These are phyloP conservation scores for Cheilosia impressa DNA, from an alignment of 2,888 invertebrate genomes.

Conservation along the genomic window DNA sequence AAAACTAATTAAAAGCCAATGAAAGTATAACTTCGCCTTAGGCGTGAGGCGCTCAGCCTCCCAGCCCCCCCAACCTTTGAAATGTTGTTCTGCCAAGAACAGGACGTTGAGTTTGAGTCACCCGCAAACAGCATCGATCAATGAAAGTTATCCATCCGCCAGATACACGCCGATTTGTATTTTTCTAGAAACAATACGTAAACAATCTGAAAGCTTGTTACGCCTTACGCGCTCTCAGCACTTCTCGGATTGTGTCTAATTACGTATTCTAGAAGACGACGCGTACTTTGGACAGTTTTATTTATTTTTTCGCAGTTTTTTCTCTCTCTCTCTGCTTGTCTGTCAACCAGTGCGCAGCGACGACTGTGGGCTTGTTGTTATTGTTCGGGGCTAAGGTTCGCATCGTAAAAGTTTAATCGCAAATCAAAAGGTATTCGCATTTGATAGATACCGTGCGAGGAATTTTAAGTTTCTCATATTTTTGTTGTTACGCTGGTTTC, in stretches of 20 bases:
- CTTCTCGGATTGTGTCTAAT: constrained; percentile 58
- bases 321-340: constrained; percentile 4
- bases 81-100: constrained; percentile 45
- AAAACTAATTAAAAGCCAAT: constrained; percentile 71
- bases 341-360: constrained; percentile 18
- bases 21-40: constrained; percentile 59
- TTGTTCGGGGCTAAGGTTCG: constrained; percentile 28
- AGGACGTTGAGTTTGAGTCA: constrained; percentile 51
- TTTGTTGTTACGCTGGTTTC: neutral
- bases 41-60: neutral
- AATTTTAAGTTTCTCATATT: constrained; percentile 35
- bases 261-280: constrained; percentile 64
- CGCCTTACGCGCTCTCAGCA: constrained; percentile 22
- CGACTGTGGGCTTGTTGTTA: constrained; percentile 16
- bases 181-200: constrained; percentile 56
- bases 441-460: constrained; percentile 63
- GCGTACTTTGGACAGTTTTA: constrained; percentile 51
- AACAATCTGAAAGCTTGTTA: constrained; percentile 53
- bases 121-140: constrained; percentile 44
- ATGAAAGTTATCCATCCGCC: constrained; percentile 44
- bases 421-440: constrained; percentile 72
- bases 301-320: constrained; percentile 17
- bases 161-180: constrained; percentile 11
- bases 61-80: constrained; percentile 15
- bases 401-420: constrained; percentile 70